phyloP scores from a whole-genome alignment of 2,888 invertebrate genomes.

The Platycnemis pennipes region DNA sequence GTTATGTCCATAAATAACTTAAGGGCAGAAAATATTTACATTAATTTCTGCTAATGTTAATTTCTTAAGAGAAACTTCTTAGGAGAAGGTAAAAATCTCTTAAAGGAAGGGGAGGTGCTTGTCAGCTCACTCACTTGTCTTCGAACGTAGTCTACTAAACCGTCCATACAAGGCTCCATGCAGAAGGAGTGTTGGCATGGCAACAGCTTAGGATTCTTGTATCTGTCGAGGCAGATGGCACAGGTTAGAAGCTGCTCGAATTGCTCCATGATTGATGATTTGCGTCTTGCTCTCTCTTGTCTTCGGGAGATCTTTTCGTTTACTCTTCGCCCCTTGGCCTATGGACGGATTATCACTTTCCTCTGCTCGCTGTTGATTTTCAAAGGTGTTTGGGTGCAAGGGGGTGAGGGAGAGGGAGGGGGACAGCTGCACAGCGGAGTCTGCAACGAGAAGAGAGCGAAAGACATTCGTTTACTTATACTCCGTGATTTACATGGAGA shows the following conservation, averaged over 20 bases:
- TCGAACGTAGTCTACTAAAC: constrained; percentile 96
- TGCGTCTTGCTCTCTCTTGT: neutral
- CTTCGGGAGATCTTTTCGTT: neutral
- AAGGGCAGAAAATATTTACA: neutral
- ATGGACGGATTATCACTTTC: neutral
- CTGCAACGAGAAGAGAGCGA: neutral
- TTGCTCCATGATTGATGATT: constrained; percentile 89
- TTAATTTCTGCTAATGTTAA: neutral
- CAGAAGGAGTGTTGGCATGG: constrained; percentile 99
- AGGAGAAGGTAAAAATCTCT: too few species aligned
- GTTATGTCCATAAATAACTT: too few species aligned
- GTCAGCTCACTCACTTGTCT: constrained; percentile 88
- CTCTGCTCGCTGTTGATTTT: neutral
- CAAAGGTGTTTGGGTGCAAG: neutral
- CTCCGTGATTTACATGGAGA: too few species aligned
- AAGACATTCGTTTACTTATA: too few species aligned
- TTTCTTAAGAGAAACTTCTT: too few species aligned
- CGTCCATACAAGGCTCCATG: constrained; percentile 99
- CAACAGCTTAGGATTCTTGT: constrained; percentile 97
- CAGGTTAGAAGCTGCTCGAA: constrained; percentile 98
- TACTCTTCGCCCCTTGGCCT: neutral
- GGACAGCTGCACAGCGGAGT: neutral
- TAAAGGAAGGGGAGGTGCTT: too few species aligned
- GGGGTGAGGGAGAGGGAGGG: neutral
- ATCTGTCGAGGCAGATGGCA: constrained; percentile 98